Base-by-base conservation (phyloP, 1,140 invertebrate genomes). In the Nephotettix cincticeps region DNA sequence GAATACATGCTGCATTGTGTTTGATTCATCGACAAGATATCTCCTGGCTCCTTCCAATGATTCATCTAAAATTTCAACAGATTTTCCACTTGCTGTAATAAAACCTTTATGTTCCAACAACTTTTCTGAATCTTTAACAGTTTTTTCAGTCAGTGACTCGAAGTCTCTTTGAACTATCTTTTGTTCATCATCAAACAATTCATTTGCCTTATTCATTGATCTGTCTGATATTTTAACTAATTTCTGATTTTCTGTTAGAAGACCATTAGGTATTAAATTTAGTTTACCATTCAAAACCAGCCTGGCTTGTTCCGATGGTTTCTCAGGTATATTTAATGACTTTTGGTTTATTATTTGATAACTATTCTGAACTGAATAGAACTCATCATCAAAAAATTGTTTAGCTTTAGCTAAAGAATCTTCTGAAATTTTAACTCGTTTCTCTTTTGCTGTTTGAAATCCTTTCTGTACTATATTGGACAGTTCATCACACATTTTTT, bases 271-370 rank as follows among this genome's bases (percentile, higher is more conserved):
- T 17, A 84, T 69, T 61, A 36, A 61, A 25, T 72, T 61, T 45
- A 32, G 30, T 51, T 51, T n/a, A 51, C 19, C 47, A 61, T 6
- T 1, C 63, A 71, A 64, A 23, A 72, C 29, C 23, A 72, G 29
- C 27, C 72, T 69, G 36, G 71, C 65, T 75, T 70, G 56, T 79
- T 76, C 58, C 29, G 84, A 72, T 45, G 78, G 74, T 25, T 76
- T 74, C 56, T 80, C 74, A 17, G 79, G 79, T 63, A 75, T 51
- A 13, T 45, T 68, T 9, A 85, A 76, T 68, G 63, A 72, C 76
- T 82, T 84, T 3, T 79, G 81, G 68, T 74, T 61, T 30, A 80
- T 81, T 68, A 79, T 81, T 67, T 77, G 72, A 75, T 81, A 81
- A 27, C 77, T 27, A 58, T 30, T 70, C 74, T 65, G 74, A 23